phyloP scores from a whole-genome alignment of 2,888 invertebrate species.

The Cataglyphis livida region DNA sequence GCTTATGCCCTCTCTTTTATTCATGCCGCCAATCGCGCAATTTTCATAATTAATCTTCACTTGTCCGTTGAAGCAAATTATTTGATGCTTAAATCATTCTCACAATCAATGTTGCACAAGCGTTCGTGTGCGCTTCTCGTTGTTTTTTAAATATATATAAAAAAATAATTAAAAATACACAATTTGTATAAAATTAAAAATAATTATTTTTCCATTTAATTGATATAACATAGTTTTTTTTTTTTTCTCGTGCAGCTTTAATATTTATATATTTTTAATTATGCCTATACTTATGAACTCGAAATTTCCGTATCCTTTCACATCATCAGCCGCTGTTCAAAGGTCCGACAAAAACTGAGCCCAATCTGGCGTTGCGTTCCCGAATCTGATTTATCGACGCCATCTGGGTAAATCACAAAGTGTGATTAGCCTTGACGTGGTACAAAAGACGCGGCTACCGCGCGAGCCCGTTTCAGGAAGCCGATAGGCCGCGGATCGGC shows the following conservation, averaged over 20 bases:
- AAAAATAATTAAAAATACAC: not conserved
- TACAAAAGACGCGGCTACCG: conserved; percentile 57
- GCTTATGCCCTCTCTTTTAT: not conserved
- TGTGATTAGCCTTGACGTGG: conserved; percentile 50
- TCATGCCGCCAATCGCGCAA: not conserved
- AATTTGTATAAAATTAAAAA: not conserved
- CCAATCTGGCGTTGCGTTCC: conserved; percentile 34
- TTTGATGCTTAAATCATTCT: not conserved
- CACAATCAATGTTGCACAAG: not conserved
- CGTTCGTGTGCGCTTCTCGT: not conserved
- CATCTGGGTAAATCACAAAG: conserved; percentile 50
- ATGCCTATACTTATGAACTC: conserved; percentile 7
- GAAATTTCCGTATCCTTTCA: not conserved
- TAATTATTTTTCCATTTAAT: conserved; percentile 1
- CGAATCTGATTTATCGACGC: conserved; percentile 52
- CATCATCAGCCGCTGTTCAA: conserved; percentile 25
- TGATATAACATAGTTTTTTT: not conserved
- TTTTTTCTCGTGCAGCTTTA: not conserved
- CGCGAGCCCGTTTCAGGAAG: conserved; percentile 67
- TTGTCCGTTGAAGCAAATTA: not conserved
- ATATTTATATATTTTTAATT: conserved; percentile 12
- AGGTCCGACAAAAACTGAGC: conserved; percentile 26
- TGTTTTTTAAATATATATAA: not conserved
- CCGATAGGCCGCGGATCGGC: conserved; percentile 58
- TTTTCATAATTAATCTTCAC: conserved; percentile 17